Percentiles rank a stretch among this genome's conserved stretches.
Conservation (phyloP, 37 sponge, comb jelly and placozoan species). For the Diacarnus erythraeanus region DNA sequence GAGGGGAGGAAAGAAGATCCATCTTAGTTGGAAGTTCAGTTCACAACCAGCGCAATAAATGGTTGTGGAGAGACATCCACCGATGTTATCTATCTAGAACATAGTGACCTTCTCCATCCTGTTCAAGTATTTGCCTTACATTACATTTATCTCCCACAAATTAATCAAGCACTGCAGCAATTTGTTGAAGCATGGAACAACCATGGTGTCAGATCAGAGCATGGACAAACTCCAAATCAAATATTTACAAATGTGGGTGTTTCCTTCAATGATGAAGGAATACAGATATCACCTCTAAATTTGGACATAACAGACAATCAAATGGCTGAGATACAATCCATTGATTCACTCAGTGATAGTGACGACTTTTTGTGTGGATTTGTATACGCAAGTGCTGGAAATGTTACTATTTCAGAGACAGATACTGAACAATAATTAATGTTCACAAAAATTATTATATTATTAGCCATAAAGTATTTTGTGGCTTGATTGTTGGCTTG, state of each 20-base stretch:
- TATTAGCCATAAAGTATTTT: background rate
- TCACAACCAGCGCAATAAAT: constrained; percentile 60
- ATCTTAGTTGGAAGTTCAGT: constrained; percentile 52
- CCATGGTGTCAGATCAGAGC: constrained; percentile 46
- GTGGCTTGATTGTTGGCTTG: too few species aligned
- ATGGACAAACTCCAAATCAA: constrained; percentile 36
- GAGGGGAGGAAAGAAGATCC: constrained; percentile 26
- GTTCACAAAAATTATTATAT: too few species aligned
- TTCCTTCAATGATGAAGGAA: constrained; percentile 22
- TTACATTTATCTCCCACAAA: constrained; percentile 41
- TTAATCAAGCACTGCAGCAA: constrained; percentile 33
- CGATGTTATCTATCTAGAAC: constrained; percentile 52
- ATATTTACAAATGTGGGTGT: constrained; percentile 21
- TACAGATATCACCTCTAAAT: background rate
- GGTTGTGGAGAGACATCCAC: constrained; percentile 58
- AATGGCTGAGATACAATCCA: background rate
- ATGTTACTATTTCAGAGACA: background rate
- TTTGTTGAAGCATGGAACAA: constrained; percentile 52
- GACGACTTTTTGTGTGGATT: background rate
- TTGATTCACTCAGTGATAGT: too few species aligned
- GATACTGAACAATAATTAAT: too few species aligned
- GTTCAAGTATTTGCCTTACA: constrained; percentile 49
- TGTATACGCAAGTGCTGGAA: background rate
- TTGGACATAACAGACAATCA: background rate
- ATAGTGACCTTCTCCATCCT: constrained; percentile 28